Conservation (phyloP, 2,888 invertebrate genomes). For the Drosophila kuntzei region DNA sequence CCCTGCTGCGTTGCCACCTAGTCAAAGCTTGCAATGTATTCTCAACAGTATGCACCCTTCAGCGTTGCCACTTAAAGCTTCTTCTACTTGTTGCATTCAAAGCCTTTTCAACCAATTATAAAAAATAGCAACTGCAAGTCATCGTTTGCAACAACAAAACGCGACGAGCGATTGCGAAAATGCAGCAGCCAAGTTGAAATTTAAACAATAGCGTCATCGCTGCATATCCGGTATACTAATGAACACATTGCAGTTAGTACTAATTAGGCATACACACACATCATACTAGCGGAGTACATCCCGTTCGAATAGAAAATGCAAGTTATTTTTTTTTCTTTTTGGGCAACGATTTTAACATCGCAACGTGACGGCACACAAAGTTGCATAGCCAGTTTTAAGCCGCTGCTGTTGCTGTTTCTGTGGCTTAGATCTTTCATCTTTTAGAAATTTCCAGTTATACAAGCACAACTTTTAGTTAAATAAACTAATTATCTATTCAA, state of each 20-base stretch:
- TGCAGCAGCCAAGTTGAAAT: conserved; percentile 29
- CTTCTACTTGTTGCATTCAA: conserved; percentile 4
- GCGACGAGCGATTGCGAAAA: conserved; percentile 43
- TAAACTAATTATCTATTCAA: conserved; percentile 78
- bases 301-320: conserved; percentile 50
- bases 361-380: conserved; percentile 51
- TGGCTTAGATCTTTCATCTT: conserved; percentile 75
- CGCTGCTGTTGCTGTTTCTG: conserved; percentile 26
- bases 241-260: conserved; percentile 66
- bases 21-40: not conserved
- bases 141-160: conserved; percentile 14
- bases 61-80: conserved; percentile 29
- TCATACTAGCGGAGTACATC: conserved; percentile 22
- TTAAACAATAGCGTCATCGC: conserved; percentile 74
- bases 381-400: conserved; percentile 72
- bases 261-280: conserved; percentile 63
- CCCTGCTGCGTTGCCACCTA: conserved; percentile 10
- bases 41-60: not conserved
- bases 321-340: conserved; percentile 43
- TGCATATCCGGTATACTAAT: conserved; percentile 79
- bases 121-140: conserved; percentile 39
- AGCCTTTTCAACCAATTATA: conserved; percentile 24
- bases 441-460: conserved; percentile 77
- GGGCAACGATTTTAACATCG: conserved; percentile 28
- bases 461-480: conserved; percentile 68